Conservation (phyloP, 2,797 vertebrate genomes). For the Liasis olivaceus region DNA sequence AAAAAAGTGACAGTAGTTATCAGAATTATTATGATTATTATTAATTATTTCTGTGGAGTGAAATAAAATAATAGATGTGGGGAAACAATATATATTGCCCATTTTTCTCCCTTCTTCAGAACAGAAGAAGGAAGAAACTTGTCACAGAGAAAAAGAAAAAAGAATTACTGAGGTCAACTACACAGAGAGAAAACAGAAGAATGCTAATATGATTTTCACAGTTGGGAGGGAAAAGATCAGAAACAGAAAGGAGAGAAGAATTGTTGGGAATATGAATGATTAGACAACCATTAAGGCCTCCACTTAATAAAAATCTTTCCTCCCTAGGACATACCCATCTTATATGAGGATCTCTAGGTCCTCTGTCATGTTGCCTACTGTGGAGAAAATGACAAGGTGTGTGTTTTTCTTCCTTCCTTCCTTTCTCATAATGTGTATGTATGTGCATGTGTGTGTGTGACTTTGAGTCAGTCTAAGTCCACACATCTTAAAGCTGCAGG, state of each 20-base stretch:
- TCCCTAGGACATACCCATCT: neutral
- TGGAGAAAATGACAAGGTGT: neutral
- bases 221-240: neutral
- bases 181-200: neutral
- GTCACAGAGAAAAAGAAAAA: neutral
- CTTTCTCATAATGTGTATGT: neutral
- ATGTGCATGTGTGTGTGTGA: rapidly evolving
- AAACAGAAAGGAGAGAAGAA: neutral
- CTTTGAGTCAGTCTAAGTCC: neutral
- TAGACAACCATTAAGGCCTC: neutral
- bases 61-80: neutral
- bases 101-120: neutral
- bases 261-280: neutral
- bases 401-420: neutral
- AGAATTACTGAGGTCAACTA: neutral
- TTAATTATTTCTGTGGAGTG: neutral
- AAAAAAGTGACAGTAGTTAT: neutral
- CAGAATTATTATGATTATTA: neutral
- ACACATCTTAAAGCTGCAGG: neutral
- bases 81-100: neutral
- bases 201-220: neutral
- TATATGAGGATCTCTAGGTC: neutral
- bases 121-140: neutral
- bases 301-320: neutral
- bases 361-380: neutral